phyloP scores from a whole-genome alignment of 2,888 invertebrate species.

The Taphrorychus bicolor region DNA sequence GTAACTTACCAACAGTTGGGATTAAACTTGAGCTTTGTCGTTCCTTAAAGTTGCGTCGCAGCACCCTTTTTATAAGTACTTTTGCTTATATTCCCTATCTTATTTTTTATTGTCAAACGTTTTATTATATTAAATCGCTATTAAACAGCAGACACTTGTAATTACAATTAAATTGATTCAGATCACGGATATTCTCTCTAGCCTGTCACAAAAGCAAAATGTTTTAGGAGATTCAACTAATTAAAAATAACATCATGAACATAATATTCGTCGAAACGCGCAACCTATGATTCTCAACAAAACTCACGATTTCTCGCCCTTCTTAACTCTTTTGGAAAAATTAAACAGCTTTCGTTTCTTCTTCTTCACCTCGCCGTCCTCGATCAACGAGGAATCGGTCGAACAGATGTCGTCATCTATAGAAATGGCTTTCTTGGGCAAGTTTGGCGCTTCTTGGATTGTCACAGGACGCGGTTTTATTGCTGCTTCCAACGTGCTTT shows the following conservation, averaged over 20 bases:
- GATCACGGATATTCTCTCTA: too few species aligned
- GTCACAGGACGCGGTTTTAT: constrained; percentile 7
- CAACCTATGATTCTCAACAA: neutral
- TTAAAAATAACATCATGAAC: neutral
- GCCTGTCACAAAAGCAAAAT: too few species aligned
- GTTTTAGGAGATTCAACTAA: neutral
- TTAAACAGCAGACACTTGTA: too few species aligned
- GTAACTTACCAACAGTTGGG: too few species aligned
- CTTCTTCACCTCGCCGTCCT: constrained; percentile 68
- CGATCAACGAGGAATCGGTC: constrained; percentile 74
- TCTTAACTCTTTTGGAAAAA: constrained; percentile 63
- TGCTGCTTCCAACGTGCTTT: constrained; percentile 20
- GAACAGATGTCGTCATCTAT: constrained; percentile 72
- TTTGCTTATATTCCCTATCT: too few species aligned
- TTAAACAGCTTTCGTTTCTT: constrained; percentile 71
- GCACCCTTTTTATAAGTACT: too few species aligned
- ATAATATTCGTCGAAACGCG: too few species aligned
- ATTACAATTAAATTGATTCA: too few species aligned
- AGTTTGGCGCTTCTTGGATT: constrained; percentile 19
- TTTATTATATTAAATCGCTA: too few species aligned
- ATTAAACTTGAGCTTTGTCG: too few species aligned
- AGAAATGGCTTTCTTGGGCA: constrained; percentile 51
- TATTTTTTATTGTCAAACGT: too few species aligned
- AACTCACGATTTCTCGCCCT: constrained; percentile 26
- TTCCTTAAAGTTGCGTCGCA: too few species aligned